Evolutionary conservation across 1,140 invertebrate genomes (phyloP).

Genomic region (Antheraea mylitta): DNA sequence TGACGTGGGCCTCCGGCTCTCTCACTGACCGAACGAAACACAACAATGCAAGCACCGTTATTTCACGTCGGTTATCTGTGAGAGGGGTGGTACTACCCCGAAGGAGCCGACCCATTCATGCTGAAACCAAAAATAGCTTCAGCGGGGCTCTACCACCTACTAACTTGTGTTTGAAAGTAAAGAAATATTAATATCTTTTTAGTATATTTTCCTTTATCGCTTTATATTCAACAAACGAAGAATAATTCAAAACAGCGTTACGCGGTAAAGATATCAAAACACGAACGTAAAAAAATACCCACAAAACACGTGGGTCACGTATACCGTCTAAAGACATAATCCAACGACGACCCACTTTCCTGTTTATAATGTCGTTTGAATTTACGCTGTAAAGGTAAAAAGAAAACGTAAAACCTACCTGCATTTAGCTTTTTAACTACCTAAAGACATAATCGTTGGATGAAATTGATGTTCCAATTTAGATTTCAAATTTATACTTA

Average conservation of each 20-base stretch:
- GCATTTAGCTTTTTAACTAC: neutral
- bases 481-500: no score
- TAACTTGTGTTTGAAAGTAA: no score
- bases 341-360: conserved; percentile 15
- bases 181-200: neutral
- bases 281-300: conserved; percentile 2
- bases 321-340: conserved; percentile 10
- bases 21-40: no score
- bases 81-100: no score
- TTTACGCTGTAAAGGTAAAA: neutral
- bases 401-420: neutral
- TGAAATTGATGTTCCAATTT: no score
- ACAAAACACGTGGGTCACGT: conserved; percentile 14
- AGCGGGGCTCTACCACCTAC: no score
- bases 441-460: neutral
- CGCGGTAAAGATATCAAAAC: conserved; percentile 10
- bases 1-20: no score
- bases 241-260: neutral
- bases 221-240: conserved; percentile 2
- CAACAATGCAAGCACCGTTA: no score
- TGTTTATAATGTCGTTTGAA: conserved; percentile 13
- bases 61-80: no score
- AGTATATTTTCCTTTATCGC: neutral
- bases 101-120: no score
- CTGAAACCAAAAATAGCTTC: no score